These are phyloP conservation scores for Drosophila austrosaltans DNA, from an alignment of 2,888 invertebrate genomes.

Conservation along the genomic window DNA sequence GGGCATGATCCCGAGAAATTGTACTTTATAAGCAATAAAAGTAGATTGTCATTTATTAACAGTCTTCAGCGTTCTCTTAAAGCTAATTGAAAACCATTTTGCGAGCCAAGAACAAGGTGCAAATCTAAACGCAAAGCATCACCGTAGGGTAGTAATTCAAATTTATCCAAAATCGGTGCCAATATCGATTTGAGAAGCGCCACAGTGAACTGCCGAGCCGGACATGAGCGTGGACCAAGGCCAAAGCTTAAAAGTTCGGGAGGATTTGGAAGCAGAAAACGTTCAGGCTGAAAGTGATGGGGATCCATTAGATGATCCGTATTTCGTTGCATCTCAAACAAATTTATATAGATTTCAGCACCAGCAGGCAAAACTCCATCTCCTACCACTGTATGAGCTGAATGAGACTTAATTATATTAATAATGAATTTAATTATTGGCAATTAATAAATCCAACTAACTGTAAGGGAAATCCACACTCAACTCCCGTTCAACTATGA, in stretches of 20 bases:
- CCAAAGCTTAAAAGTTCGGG: constrained; percentile 52
- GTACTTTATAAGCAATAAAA: too few species aligned
- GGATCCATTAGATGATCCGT: constrained; percentile 34
- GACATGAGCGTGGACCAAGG: constrained; percentile 66
- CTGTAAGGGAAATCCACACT: constrained; percentile 61
- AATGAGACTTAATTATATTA: neutral
- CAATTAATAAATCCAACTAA: constrained; percentile 31
- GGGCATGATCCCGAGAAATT: constrained; percentile 54
- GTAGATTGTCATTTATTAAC: neutral
- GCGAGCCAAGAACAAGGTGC: constrained; percentile 54
- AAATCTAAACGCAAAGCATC: constrained; percentile 50
- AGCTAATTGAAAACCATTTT: constrained; percentile 68
- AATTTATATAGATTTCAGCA: constrained; percentile 62
- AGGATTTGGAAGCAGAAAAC: constrained; percentile 40
- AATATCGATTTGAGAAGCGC: constrained; percentile 54
- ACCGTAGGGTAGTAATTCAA: constrained; percentile 67
- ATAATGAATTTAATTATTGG: too few species aligned
- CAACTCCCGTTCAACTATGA: constrained; percentile 60
- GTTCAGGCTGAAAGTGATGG: constrained; percentile 56
- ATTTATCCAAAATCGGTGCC: constrained; percentile 54
- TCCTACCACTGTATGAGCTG: constrained; percentile 60
- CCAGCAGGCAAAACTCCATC: constrained; percentile 60
- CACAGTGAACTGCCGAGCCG: constrained; percentile 57
- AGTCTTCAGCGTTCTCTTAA: constrained; percentile 36
- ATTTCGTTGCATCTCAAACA: constrained; percentile 58